Conservation (phyloP, 2,113 vertebrate species). For the Uropsilus gracilis region DNA sequence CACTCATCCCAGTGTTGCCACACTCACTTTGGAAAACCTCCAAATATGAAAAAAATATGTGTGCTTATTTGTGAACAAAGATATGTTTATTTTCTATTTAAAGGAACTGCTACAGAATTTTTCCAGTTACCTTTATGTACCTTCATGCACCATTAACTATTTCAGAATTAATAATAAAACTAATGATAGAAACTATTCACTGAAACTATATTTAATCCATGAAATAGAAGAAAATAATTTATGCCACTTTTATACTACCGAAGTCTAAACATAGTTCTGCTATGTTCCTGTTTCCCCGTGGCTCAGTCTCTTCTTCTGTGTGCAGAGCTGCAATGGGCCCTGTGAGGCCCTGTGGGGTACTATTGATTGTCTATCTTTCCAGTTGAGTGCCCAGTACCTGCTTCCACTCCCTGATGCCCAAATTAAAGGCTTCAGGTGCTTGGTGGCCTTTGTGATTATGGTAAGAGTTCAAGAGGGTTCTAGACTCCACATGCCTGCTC, state of each 20-base stretch:
- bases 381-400: not conserved
- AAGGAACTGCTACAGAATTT: not conserved
- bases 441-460: not conserved
- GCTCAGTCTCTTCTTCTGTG: too few relatives aligned
- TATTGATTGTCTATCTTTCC: too few relatives aligned
- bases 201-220: not conserved
- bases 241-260: not conserved
- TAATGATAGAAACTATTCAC: not conserved
- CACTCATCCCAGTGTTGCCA: not conserved
- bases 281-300: too few relatives aligned
- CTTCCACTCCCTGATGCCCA: not conserved
- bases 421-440: not conserved
- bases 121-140: not conserved
- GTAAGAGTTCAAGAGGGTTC: not conserved
- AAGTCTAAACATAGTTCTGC: not conserved
- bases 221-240: not conserved
- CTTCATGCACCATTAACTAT: not conserved
- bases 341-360: not conserved
- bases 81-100: not conserved
- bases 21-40: not conserved
- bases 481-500: not conserved
- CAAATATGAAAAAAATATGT: not conserved
- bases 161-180: not conserved
- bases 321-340: not conserved
- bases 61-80: not conserved